A percentile compares a stretch with the other conserved stretches of the same genome.
Conservation (phyloP, 2,797 vertebrate species). For the Karalla daura region DNA sequence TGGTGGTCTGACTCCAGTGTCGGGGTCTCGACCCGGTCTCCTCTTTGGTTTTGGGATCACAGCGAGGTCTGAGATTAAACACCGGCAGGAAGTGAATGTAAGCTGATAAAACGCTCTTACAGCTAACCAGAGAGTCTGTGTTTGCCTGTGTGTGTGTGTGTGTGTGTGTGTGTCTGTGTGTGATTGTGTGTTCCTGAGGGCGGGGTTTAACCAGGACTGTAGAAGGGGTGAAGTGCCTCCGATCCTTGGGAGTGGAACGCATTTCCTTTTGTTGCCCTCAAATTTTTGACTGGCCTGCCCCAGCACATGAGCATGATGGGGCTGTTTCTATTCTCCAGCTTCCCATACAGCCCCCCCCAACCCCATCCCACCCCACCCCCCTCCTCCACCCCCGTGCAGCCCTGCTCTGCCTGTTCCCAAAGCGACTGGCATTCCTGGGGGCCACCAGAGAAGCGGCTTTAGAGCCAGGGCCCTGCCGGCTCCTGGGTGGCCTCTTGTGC, state of each 20-base stretch:
- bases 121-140: slow-evolving; percentile 15
- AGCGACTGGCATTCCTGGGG: slow-evolving; percentile 90
- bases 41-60: background rate
- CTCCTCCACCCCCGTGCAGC: slow-evolving; percentile 26
- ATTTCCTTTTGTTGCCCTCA: slow-evolving; percentile 80
- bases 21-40: slow-evolving; percentile 4
- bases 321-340: slow-evolving; percentile 79
- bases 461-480: slow-evolving; percentile 83
- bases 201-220: slow-evolving; percentile 46
- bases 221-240: slow-evolving; percentile 68
- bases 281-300: slow-evolving; percentile 79
- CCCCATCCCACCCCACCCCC: slow-evolving; percentile 16
- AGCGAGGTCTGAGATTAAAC: slow-evolving; percentile 5
- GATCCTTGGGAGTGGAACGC: slow-evolving; percentile 69
- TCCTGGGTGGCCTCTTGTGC: slow-evolving; percentile 94
- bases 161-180: slow-evolving; percentile 6
- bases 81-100: slow-evolving; percentile 24
- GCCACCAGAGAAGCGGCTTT: slow-evolving; percentile 97
- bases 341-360: slow-evolving; percentile 37
- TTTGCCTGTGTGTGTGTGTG: slow-evolving; percentile 9
- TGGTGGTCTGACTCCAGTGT: slow-evolving; percentile 2
- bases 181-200: slow-evolving; percentile 26
- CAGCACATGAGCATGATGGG: slow-evolving; percentile 77
- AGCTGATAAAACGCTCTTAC: background rate
- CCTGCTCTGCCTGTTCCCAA: slow-evolving; percentile 70